A percentile compares a stretch with the other conserved stretches of the same genome.
Evolutionary conservation across 2,113 vertebrate species (phyloP).

Genomic region (Gasterosteus nipponicus): DNA sequence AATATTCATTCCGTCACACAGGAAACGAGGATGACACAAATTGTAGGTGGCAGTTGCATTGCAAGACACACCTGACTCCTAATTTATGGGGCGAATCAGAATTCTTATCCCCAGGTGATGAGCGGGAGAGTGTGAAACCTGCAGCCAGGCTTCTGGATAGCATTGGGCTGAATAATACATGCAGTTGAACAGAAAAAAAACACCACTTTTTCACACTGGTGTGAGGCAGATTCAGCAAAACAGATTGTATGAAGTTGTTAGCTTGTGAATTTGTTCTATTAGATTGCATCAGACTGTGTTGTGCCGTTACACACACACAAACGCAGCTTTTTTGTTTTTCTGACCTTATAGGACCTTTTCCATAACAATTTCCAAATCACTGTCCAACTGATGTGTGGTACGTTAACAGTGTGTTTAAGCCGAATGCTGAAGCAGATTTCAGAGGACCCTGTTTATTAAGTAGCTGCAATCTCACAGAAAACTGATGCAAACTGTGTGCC

Average conservation of each 20-base stretch:
- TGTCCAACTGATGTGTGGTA: not conserved
- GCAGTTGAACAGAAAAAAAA: not conserved
- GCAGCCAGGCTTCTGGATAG: not conserved
- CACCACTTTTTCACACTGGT: too few relatives aligned
- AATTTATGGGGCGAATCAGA: conserved; percentile 2
- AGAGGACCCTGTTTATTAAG: not conserved
- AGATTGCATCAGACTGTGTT: not conserved
- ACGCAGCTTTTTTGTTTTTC: conserved; percentile 5
- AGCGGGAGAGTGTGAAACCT: conserved; percentile 6
- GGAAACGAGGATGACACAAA: not conserved
- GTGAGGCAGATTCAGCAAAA: not conserved
- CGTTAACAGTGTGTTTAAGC: not conserved
- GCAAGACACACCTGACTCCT: not conserved
- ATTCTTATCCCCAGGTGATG: not conserved
- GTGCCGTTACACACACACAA: not conserved
- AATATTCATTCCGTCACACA: not conserved
- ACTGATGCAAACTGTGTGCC: conserved; percentile 10
- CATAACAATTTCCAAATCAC: not conserved
- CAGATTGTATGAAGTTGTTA: not conserved
- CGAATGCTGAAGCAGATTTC: not conserved
- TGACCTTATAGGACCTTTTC: conserved; percentile 27
- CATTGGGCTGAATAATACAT: conserved; percentile 6
- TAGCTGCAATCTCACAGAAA: conserved; percentile 13
- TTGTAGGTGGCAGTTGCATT: not conserved
- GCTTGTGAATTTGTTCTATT: not conserved